These are phyloP conservation scores for Drosophila truncata DNA, from an alignment of 1,140 invertebrate genomes.

Conservation along the genomic window DNA sequence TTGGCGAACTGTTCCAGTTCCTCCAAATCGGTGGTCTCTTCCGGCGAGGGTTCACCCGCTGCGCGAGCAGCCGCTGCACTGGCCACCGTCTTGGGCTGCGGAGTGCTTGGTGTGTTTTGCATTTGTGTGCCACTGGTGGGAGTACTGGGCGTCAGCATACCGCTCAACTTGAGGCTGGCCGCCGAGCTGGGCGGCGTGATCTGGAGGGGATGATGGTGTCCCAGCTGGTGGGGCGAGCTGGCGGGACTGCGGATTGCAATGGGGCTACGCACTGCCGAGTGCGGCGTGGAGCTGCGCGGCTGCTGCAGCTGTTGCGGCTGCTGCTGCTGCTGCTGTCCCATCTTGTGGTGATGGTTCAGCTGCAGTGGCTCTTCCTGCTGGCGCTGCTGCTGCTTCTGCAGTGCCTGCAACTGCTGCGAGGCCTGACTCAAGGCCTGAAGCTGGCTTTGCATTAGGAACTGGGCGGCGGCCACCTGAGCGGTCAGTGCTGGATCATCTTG, in stretches of 20 bases:
- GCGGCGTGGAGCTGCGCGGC: constrained; percentile 86
- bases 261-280: constrained; percentile 82
- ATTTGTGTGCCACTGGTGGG: constrained; percentile 86
- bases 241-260: constrained; percentile 83
- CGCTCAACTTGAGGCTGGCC: constrained; percentile 78
- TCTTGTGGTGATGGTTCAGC: constrained; percentile 49
- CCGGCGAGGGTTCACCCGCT: constrained; percentile 91
- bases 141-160: constrained; percentile 87
- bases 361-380: constrained; percentile 84
- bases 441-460: constrained; percentile 85
- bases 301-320: constrained; percentile 74
- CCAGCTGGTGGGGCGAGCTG: constrained; percentile 62
- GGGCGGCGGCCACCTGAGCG: constrained; percentile 77
- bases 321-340: constrained; percentile 77
- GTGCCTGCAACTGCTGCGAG: constrained; percentile 92
- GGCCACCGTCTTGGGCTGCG: constrained; percentile 86
- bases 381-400: constrained; percentile 91
- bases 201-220: constrained; percentile 63
- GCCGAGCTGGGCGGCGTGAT: constrained; percentile 85
- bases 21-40: constrained; percentile 97
- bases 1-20: constrained; percentile 98
- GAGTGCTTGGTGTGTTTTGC: constrained; percentile 56
- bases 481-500: constrained; percentile 74
- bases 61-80: constrained; percentile 85
- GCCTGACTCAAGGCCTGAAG: constrained; percentile 93